These are phyloP conservation scores for Gortyna flavago DNA, from an alignment of 2,888 invertebrate genomes.

Conservation along the genomic window DNA sequence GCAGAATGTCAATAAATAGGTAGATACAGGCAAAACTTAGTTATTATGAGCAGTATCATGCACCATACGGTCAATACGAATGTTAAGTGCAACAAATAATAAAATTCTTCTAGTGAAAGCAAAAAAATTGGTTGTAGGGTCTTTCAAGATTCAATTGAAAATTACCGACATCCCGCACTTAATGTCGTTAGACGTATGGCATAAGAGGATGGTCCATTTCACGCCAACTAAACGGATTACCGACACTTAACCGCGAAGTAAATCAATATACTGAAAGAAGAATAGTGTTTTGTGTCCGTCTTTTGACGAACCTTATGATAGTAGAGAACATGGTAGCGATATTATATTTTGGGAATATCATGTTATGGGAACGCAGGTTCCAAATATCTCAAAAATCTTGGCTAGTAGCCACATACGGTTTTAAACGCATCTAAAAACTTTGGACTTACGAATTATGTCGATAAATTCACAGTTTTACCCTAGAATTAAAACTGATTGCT, in stretches of 20 bases:
- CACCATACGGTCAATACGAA: constrained; percentile 9
- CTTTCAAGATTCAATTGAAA: constrained; percentile 60
- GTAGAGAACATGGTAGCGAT: background rate
- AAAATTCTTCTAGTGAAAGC: constrained; percentile 45
- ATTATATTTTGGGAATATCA: background rate
- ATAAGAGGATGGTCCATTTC: constrained; percentile 60
- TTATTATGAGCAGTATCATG: background rate
- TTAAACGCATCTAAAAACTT: background rate
- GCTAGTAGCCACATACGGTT: background rate
- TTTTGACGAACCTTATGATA: background rate
- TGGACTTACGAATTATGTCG: background rate
- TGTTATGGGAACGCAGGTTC: background rate
- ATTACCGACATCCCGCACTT: constrained; percentile 60
- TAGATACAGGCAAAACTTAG: background rate
- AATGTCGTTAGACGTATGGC: constrained; percentile 55
- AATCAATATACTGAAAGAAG: constrained; percentile 44
- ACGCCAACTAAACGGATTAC: constrained; percentile 57
- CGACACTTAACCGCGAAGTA: constrained; percentile 40
- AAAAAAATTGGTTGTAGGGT: constrained; percentile 49
- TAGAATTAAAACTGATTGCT: background rate
- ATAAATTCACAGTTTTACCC: background rate
- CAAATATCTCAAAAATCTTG: background rate
- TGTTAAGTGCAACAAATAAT: constrained; percentile 18
- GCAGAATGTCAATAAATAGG: background rate
- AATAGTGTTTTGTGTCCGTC: background rate